These are phyloP conservation scores for Phragmatobia fuliginosa DNA, from an alignment of 2,888 invertebrate genomes.

Conservation along the genomic window DNA sequence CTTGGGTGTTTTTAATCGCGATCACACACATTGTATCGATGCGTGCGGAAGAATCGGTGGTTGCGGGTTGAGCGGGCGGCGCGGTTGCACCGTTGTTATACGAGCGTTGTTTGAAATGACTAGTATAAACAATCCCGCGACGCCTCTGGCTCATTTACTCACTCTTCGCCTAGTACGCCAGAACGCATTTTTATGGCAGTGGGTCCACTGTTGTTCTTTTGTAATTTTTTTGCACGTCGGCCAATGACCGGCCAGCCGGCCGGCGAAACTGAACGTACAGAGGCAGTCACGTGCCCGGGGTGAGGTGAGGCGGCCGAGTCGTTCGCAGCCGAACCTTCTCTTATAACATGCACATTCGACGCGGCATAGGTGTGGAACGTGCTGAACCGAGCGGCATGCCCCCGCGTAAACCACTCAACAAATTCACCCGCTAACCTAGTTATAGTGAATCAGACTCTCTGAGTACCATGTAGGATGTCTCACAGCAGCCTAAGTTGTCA, in stretches of 20 bases:
- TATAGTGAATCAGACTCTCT: conserved; percentile 73
- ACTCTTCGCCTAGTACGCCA: conserved; percentile 61
- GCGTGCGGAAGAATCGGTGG: conserved; percentile 57
- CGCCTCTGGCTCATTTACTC: conserved; percentile 63
- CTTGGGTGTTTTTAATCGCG: conserved; percentile 59
- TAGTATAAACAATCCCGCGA: conserved; percentile 67
- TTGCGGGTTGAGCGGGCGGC: conserved; percentile 53
- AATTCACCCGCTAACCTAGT: conserved; percentile 68
- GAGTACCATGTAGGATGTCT: conserved; percentile 86
- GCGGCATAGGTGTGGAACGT: conserved; percentile 83
- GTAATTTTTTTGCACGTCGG: conserved; percentile 75
- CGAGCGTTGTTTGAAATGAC: conserved; percentile 69
- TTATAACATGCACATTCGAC: conserved; percentile 84
- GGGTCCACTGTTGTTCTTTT: conserved; percentile 69
- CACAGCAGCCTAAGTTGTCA: conserved; percentile 84
- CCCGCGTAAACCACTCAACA: conserved; percentile 66
- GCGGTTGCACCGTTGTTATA: conserved; percentile 68
- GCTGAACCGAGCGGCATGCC: conserved; percentile 80
- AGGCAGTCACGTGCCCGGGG: conserved; percentile 86
- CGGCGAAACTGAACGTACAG: conserved; percentile 76
- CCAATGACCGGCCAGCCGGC: conserved; percentile 83
- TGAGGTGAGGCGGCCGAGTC: conserved; percentile 84
- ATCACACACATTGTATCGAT: conserved; percentile 64
- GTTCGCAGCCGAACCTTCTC: conserved; percentile 81
- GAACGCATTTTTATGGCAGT: conserved; percentile 74